Evolutionary conservation across 92 coral and sea anemone species (phyloP), one percentile per base, ranked within the genome.

Genomic region (Isaurus tuberculatus): DNA sequence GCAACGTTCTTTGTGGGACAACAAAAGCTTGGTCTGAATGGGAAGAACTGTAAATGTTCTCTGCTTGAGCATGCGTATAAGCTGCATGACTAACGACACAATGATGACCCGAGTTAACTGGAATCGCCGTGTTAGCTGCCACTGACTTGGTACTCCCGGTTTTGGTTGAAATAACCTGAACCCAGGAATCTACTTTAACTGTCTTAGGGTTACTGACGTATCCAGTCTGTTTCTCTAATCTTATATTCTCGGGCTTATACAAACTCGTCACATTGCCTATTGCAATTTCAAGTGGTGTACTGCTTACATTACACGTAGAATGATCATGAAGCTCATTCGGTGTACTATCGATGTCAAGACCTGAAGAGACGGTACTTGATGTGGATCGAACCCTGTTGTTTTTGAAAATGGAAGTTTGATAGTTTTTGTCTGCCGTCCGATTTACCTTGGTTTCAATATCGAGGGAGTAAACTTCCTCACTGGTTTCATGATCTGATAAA

Each of bases 91-190:
- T 75, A 51, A 75, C 48, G 23, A 36, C 44, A 53, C 51, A 74
- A 1, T 20, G 43, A 32, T 33, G 10, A 20, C 80, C 80, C 2
- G 80, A 20, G 9, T 53, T 23, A 49, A 74, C 49, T 2, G 14
- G 37, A 25, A n/a, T n/a, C n/a, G 31, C 53, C 30, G 81, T 57
- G 25, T 75, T 75, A 6, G 81, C 81, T 6, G 81, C 81, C 81
- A 75, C 81, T 60, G 81, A 55, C 67, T 75, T 75, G 7, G 67
- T 75, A 55, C 46, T 75, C 16, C 8, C 66, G 65, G 43, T 55
- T 57, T 30, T 75, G 13, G 81, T 63, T 31, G 81, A 19, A 8
- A 61, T 75, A 9, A 23, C 81, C 16, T 75, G 81, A 36, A 75
- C 81, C 20, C 81, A 75, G 51, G 68, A 51, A 31, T 75, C 81